A percentile compares a stretch with the other conserved stretches of the same genome.
Conservation (phyloP, 2,113 vertebrate species). For the Pelobates fuscus region DNA sequence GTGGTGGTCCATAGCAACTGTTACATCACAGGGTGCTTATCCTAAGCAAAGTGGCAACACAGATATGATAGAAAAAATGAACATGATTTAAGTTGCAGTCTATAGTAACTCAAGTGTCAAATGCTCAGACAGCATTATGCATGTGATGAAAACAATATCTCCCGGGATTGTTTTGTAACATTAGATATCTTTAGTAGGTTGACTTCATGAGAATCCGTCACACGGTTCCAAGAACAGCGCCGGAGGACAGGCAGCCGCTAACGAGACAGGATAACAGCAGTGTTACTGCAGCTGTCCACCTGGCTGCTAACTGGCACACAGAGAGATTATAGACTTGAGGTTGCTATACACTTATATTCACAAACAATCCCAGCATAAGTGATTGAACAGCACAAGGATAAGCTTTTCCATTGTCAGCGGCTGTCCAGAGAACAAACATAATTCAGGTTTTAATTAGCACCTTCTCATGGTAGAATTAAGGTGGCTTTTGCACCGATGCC, state of each 20-base stretch:
- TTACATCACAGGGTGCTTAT: too few relatives aligned
- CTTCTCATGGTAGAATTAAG: neutral
- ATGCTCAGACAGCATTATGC: neutral
- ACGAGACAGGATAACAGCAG: neutral
- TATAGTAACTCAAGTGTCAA: too few relatives aligned
- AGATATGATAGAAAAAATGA: too few relatives aligned
- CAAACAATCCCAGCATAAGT: neutral
- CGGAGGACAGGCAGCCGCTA: neutral
- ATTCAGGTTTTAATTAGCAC: neutral
- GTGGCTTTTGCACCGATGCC: neutral
- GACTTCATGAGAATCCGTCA: neutral
- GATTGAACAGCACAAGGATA: neutral
- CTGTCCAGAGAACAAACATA: neutral
- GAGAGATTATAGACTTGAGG: neutral
- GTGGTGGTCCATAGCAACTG: too few relatives aligned
- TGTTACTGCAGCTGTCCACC: slow-evolving; percentile 8
- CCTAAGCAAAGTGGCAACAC: too few relatives aligned
- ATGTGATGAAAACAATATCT: neutral
- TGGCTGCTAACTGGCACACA: neutral
- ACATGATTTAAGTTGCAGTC: too few relatives aligned
- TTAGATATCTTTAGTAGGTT: slow-evolving; percentile 36
- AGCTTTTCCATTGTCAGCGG: neutral
- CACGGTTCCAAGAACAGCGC: neutral
- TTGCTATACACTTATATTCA: too few relatives aligned
- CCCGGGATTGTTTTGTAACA: slow-evolving; percentile 29